phyloP scores from a whole-genome alignment of 2,113 vertebrate genomes.

The Heloderma charlesbogerti region DNA sequence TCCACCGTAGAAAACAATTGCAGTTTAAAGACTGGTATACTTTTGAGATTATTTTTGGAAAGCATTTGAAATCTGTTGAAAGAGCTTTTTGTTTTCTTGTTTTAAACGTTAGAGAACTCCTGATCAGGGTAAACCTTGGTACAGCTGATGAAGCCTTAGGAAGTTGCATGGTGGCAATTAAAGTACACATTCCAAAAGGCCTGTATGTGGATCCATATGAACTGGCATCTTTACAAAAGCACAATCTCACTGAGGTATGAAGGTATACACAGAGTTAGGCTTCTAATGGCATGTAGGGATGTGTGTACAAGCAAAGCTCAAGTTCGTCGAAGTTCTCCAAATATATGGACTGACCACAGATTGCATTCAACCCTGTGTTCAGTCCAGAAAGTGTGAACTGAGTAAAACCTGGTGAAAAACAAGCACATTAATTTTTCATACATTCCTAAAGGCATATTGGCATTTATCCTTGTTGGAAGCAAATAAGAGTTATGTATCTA shows the following conservation, averaged over 20 bases:
- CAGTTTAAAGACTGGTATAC: not conserved
- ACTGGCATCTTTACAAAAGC: slow-evolving; percentile 81
- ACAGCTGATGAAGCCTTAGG: slow-evolving; percentile 53
- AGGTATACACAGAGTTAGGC: not conserved
- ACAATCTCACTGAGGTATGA: slow-evolving; percentile 83
- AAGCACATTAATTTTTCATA: too few relatives aligned
- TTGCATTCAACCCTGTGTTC: too few relatives aligned
- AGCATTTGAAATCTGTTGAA: rapidly evolving
- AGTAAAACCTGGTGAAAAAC: too few relatives aligned
- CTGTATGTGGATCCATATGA: slow-evolving; percentile 92
- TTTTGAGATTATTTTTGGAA: not conserved
- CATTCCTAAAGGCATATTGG: too few relatives aligned
- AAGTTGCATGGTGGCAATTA: slow-evolving; percentile 78
- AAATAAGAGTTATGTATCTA: not conserved
- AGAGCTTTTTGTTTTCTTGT: slow-evolving; percentile 4
- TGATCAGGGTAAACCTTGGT: slow-evolving; percentile 80
- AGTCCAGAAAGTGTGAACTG: too few relatives aligned
- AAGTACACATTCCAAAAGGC: slow-evolving; percentile 80
- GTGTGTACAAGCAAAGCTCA: not conserved
- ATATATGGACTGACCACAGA: too few relatives aligned
- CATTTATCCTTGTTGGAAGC: not conserved
- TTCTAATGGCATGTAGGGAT: not conserved
- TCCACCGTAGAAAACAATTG: not conserved
- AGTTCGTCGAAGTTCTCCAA: too few relatives aligned
- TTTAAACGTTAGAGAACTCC: slow-evolving; percentile 79